Evolutionary conservation across 2,888 invertebrate genomes (phyloP), one percentile per base, ranked within the genome.

Genomic region (Druceiella hillmani): DNA sequence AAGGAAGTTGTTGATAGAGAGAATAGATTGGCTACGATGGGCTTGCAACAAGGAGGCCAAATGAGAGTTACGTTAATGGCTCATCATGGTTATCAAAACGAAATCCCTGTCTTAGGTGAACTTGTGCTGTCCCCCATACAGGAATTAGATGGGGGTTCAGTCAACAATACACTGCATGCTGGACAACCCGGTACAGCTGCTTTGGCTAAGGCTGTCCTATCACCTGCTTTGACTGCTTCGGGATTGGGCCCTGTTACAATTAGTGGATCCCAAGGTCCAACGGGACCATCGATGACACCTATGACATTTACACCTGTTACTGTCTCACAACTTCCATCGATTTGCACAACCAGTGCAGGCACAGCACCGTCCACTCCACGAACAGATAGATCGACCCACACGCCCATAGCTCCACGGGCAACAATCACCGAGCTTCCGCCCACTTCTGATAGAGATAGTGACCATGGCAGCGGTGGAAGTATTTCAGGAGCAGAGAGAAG

Each of bases 81-180:
- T 16, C 79, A 79, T 47, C 77, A 79, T 51, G 61, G 78, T 46
- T 66, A 74, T 59, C 61, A 70, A 50, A 75, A 76, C 42, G 85
- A 86, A 50, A 74, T 82, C 30, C 83, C 85, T 2, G 81, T 87
- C 22, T 75, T 87, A 2, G 82, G 87, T 54, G 86, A 81, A 6
- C 64, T 88, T 16, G 79, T 86, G 25, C 66, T 90, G 10, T 87
- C 87, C 2, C 88, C 89, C 1, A 90, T 90, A 43, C 87, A 87
- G 58, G 90, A 90, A 64, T 68, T 85, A 48, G 90, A 89, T 52
- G 81, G 84, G 44, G 78, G 76, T 22, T 83, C 83, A 1, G 82
- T 82, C 32, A 82, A 83, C 57, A 83, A 82, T 55, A 83, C 83
- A 30, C 59, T 83, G 49, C 83, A 83, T 56, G 76, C 83, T 16